Percentiles rank a stretch among this genome's conserved stretches.
These are phyloP conservation scores for Scaptomyza polygonia DNA, from an alignment of 2,888 invertebrate genomes.

Conservation along the genomic window DNA sequence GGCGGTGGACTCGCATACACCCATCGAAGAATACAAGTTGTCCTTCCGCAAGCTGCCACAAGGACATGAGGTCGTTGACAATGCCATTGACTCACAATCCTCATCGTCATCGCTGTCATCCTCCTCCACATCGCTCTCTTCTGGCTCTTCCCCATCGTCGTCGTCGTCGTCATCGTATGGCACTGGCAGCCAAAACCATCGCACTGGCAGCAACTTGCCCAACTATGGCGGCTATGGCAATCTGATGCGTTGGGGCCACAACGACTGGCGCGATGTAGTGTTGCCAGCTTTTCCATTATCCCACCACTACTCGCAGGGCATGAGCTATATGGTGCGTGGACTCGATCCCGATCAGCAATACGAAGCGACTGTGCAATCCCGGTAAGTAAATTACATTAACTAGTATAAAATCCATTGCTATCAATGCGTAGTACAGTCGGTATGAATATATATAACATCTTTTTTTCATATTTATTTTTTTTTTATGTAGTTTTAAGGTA, in stretches of 20 bases:
- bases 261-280: slow-evolving; percentile 87
- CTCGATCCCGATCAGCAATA: slow-evolving; percentile 88
- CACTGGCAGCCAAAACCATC: slow-evolving; percentile 79
- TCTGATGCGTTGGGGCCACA: slow-evolving; percentile 84
- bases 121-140: slow-evolving; percentile 59
- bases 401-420: too few species aligned
- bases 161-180: slow-evolving; percentile 79
- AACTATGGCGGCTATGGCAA: slow-evolving; percentile 81
- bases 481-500: too few species aligned
- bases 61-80: slow-evolving; percentile 85
- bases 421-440: too few species aligned
- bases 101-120: slow-evolving; percentile 82
- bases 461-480: too few species aligned
- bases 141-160: slow-evolving; percentile 34
- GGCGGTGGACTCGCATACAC: slow-evolving; percentile 88
- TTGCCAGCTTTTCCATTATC: slow-evolving; percentile 85
- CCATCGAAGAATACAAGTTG: slow-evolving; percentile 88
- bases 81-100: slow-evolving; percentile 83
- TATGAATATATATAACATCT: too few species aligned
- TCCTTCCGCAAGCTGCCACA: slow-evolving; percentile 87
- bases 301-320: slow-evolving; percentile 87
- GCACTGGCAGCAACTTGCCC: slow-evolving; percentile 74
- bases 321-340: slow-evolving; percentile 88
- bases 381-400: slow-evolving; percentile 75
- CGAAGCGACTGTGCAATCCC: slow-evolving; percentile 88